Conservation (phyloP, 2,113 vertebrate genomes). For the Sturnus vulgaris region DNA sequence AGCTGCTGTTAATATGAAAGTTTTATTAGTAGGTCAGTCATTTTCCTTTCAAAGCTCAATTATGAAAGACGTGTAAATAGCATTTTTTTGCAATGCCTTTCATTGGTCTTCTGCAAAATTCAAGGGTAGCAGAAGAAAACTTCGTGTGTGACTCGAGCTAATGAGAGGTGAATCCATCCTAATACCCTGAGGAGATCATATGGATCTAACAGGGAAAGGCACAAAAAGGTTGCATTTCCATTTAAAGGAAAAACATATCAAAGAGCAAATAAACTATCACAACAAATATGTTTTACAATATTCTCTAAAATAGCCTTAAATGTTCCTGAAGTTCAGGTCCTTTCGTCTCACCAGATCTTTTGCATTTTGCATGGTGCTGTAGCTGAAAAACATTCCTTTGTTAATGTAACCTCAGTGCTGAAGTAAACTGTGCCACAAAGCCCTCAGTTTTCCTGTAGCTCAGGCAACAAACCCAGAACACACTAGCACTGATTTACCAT, state of each 20-base stretch:
- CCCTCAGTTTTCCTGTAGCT: constrained; percentile 45
- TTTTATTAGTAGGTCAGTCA: not conserved
- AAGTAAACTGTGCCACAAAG: constrained; percentile 52
- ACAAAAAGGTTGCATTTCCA: not conserved
- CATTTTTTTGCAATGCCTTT: not conserved
- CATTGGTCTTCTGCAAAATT: not conserved
- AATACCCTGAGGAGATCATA: not conserved
- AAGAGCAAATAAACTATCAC: not conserved
- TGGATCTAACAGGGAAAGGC: constrained; percentile 1
- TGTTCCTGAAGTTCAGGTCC: constrained; percentile 11
- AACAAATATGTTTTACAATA: constrained; percentile 42
- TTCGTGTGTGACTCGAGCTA: not conserved
- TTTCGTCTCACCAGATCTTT: constrained; percentile 44
- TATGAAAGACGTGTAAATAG: not conserved
- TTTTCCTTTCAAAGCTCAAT: not conserved
- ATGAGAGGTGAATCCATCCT: not conserved
- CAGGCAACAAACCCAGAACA: constrained; percentile 56
- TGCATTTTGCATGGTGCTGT: constrained; percentile 33
- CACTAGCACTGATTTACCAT: constrained; percentile 51
- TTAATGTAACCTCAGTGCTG: constrained; percentile 40
- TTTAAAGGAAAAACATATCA: not conserved
- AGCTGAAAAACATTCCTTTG: constrained; percentile 57
- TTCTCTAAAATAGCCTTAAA: constrained; percentile 25
- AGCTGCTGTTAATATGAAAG: not conserved
- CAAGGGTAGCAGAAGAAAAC: not conserved